Conservation (phyloP, 2,888 invertebrate genomes). For the Rhogogaster chlorosoma region DNA sequence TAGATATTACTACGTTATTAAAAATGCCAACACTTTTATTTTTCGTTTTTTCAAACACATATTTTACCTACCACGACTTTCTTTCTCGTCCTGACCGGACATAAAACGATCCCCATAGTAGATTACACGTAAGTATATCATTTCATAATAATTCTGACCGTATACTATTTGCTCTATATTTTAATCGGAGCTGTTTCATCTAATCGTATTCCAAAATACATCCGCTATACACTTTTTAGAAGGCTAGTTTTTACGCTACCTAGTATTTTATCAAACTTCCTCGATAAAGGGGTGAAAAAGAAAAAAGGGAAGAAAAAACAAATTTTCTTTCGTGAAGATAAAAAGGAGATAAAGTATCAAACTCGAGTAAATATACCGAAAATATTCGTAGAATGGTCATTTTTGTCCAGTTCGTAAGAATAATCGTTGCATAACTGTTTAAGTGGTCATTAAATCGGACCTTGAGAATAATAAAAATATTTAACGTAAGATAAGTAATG, state of each 20-base stretch:
- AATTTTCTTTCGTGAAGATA: neutral
- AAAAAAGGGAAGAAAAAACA: neutral
- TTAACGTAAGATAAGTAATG: neutral
- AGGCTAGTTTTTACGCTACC: neutral
- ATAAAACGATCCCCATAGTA: neutral
- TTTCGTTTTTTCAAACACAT: neutral
- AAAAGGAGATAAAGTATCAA: neutral
- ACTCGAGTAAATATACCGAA: neutral
- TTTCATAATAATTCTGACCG: neutral
- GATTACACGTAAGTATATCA: neutral
- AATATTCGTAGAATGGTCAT: neutral
- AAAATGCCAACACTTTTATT: neutral
- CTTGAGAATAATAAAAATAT: slow-evolving; percentile 31
- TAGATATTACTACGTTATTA: neutral
- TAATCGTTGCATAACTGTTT: slow-evolving; percentile 19
- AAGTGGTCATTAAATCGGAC: slow-evolving; percentile 4
- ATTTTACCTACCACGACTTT: neutral
- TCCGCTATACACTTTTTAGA: too few species aligned
- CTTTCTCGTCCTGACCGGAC: neutral
- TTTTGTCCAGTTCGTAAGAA: neutral
- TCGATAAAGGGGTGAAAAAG: too few species aligned
- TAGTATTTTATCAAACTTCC: neutral
- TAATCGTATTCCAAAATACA: neutral
- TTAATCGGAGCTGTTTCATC: neutral
- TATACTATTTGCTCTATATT: slow-evolving; percentile 16